Conservation (phyloP, 2,797 vertebrate species). For the Poecilia velifera region DNA sequence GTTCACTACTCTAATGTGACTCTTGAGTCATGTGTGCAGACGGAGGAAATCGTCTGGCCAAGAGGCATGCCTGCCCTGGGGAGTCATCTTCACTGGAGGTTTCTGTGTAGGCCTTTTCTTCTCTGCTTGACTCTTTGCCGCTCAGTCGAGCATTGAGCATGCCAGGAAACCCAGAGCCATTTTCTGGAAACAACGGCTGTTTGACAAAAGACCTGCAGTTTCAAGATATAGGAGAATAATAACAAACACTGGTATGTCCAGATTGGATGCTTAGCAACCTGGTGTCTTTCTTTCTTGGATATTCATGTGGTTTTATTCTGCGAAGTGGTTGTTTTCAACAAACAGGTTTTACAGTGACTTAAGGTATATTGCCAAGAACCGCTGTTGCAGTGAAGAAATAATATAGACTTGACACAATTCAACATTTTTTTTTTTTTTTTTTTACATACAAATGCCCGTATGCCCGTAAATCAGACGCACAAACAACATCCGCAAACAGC, state of each 20-base stretch:
- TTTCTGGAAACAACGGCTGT: not conserved
- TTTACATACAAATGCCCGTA: too few relatives aligned
- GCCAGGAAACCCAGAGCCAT: not conserved
- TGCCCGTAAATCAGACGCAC: too few relatives aligned
- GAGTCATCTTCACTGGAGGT: constrained; percentile 61
- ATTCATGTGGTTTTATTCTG: not conserved
- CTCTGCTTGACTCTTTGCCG: not conserved
- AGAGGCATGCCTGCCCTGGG: constrained; percentile 58
- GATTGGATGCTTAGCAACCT: not conserved
- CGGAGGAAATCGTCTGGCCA: constrained; percentile 68
- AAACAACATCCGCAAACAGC: too few relatives aligned
- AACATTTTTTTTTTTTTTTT: not conserved
- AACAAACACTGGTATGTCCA: not conserved
- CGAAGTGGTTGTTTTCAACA: not conserved
- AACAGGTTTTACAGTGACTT: not conserved
- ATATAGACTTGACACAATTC: not conserved
- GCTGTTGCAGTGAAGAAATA: not conserved
- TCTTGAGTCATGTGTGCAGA: constrained; percentile 70
- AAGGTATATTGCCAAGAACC: not conserved
- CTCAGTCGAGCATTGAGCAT: not conserved
- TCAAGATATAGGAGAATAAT: not conserved
- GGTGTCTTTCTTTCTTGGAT: not conserved
- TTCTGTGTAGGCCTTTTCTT: constrained; percentile 25
- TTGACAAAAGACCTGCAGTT: not conserved
- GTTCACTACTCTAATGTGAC: constrained; percentile 50